These are phyloP conservation scores for Lamellibrachia satsuma DNA, from an alignment of 2,888 invertebrate genomes.

Conservation along the genomic window DNA sequence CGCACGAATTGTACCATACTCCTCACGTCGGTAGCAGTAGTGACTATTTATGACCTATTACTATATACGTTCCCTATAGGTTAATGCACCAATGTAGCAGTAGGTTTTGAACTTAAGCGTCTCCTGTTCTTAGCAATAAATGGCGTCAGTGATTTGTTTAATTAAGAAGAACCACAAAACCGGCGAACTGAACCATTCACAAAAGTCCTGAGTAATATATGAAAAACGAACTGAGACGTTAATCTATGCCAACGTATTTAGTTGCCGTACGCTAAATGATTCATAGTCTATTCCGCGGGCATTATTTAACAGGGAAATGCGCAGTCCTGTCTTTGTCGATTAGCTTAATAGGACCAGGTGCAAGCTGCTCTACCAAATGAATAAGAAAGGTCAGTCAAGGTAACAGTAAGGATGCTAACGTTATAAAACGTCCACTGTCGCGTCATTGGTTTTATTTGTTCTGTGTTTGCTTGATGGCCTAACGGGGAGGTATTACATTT, in stretches of 20 bases:
- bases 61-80: background rate
- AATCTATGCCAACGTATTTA: background rate
- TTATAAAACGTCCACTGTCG: background rate
- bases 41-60: slow-evolving; percentile 4
- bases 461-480: background rate
- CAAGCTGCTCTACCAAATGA: background rate
- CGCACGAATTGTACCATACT: background rate
- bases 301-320: background rate
- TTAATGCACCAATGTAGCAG: background rate
- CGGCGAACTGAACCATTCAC: background rate
- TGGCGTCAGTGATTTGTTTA: background rate
- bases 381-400: background rate
- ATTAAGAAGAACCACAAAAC: background rate
- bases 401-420: background rate
- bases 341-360: background rate
- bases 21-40: background rate
- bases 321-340: background rate
- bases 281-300: background rate
- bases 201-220: background rate
- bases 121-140: background rate
- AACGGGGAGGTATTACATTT: background rate
- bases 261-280: background rate
- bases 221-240: background rate
- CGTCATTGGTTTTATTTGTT: background rate
- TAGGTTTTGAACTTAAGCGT: background rate